Base-by-base conservation (phyloP, 2,888 invertebrate genomes). In the Drosophila ochracea region DNA sequence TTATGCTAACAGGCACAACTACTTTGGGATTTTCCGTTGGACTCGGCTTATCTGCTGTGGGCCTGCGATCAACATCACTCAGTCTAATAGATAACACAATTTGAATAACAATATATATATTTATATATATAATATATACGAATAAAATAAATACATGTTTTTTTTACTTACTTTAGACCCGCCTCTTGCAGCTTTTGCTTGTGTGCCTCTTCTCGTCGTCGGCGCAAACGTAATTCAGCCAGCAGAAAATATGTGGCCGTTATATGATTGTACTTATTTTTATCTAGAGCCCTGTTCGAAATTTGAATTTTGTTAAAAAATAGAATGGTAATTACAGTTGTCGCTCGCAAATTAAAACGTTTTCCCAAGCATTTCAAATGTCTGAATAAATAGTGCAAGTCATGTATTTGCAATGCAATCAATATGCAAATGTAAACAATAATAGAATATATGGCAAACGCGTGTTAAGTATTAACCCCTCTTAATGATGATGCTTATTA, bases 211-310 rank as follows among this genome's bases (percentile, higher is more conserved):
- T 96, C 96, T 87, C 97, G 95, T 91, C 97, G 96, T 60, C 96
- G 95, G 78, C 97, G 95, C 52, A 99, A 94, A 92, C 98, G 97
- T 79, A 98, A 95, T 94, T 99, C 99, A 19, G 99, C 99, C 85
- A 99, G 94, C 84, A 99, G 94, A 94, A 97, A 99, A 94, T 99
- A 99, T 28, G 99, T 99, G 55, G 99, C 99, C 37, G 99, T 99
- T 91, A 99, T 97, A 93, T 99, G 98, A 94, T 98, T 98, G 94
- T 99, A 99, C 92, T 98, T 98, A 94, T 99, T 98, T 92, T 97
- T 97, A 92, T 99, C 98, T 91, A 99, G 94, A 66, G 98, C 97
- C 78, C 97, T 97, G 92, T 0, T 73, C 64, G 28, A 31, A 55
- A 53, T 43, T 30, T 31, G 3, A 16, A 16, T 21, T 63, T 49